These are phyloP conservation scores for Triplophysa siluroides DNA, from an alignment of 2,113 vertebrate species.

Conservation along the genomic window DNA sequence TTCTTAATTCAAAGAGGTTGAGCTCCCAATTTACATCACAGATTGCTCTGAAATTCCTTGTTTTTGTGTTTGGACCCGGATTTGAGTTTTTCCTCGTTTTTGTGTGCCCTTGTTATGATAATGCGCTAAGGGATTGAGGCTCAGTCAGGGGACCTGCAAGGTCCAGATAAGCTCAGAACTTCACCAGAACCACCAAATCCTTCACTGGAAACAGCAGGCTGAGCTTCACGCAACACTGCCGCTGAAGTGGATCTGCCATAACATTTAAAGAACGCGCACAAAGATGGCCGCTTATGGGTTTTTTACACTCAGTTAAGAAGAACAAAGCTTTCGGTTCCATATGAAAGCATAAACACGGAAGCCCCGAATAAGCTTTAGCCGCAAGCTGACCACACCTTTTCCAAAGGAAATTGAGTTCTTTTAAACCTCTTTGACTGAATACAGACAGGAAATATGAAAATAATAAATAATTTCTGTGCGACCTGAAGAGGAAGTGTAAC, in stretches of 20 bases:
- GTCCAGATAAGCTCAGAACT: slow-evolving; percentile 53
- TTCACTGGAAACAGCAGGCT: not conserved
- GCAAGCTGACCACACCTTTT: not conserved
- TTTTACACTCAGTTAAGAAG: not conserved
- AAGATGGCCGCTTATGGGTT: not conserved
- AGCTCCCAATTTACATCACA: slow-evolving; percentile 32
- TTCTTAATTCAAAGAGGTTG: slow-evolving; percentile 23
- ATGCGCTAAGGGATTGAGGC: slow-evolving; percentile 44
- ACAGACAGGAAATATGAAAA: slow-evolving; percentile 25
- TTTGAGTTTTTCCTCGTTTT: not conserved
- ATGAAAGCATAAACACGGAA: not conserved
- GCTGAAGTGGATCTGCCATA: slow-evolving; percentile 17
- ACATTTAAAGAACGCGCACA: not conserved
- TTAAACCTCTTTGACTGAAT: slow-evolving; percentile 34
- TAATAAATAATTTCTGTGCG: slow-evolving; percentile 25
- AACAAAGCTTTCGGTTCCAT: slow-evolving; percentile 18
- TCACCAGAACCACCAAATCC: slow-evolving; percentile 21
- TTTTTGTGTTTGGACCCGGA: slow-evolving; percentile 5
- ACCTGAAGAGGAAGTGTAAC: slow-evolving; percentile 11
- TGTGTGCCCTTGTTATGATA: slow-evolving; percentile 55
- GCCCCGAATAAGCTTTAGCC: slow-evolving; percentile 25
- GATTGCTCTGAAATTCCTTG: slow-evolving; percentile 11
- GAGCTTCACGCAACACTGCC: slow-evolving; percentile 6
- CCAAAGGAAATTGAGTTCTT: not conserved
- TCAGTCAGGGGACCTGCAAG: slow-evolving; percentile 51